Base-by-base conservation (phyloP, 2,888 invertebrate species). In the Lagria hirta region DNA sequence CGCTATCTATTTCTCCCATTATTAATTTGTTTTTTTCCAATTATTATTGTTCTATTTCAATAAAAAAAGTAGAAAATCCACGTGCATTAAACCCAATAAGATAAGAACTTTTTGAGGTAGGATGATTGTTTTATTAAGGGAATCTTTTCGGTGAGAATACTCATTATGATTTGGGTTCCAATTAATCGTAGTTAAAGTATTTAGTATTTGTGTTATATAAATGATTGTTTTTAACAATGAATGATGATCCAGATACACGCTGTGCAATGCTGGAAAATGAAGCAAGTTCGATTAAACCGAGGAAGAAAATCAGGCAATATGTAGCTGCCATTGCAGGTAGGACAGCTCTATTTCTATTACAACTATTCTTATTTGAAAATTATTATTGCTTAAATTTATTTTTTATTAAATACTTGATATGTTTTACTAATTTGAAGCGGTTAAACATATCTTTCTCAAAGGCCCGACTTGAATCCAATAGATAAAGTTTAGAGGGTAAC, bases 311-410 rank as follows among this genome's bases (percentile, higher is more conserved):
- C 15, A 45, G 46, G 36, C 57, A 57, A 29, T 57, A 57, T 20
- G n/a, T 49, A 2, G 57, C 57, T 1, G 47, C 55, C 23, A 49
- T 49, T 27, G 51, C 54, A 38, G 57, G 57, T 57, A 27, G 45
- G 50, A 29, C 20, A 3, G 3, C 15, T 3, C 0, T 30, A 13
- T 33, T 8, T 3, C 21, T 18, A 8, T 7, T 12, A 24, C 7
- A 6, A 24, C 18, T 6, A 21, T 13, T 20, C 20, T 12, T 29
- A 4, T 4, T 6, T 8, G 4, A 4, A 24, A 8, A 8, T 24
- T 6, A 24, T 4, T 24, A 5, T 4, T 8, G 4, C 8, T 24
- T 4, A 6, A 8, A 4, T 24, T 24, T 24, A 4, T 4, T 6
- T 8, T 6, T 24, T 24, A 24, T 4, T 4, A 24, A 5, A 24